Percentiles rank a stretch among this genome's conserved stretches.
phyloP scores from a whole-genome alignment of 2,888 invertebrate genomes.

The Cosmia pyralina region DNA sequence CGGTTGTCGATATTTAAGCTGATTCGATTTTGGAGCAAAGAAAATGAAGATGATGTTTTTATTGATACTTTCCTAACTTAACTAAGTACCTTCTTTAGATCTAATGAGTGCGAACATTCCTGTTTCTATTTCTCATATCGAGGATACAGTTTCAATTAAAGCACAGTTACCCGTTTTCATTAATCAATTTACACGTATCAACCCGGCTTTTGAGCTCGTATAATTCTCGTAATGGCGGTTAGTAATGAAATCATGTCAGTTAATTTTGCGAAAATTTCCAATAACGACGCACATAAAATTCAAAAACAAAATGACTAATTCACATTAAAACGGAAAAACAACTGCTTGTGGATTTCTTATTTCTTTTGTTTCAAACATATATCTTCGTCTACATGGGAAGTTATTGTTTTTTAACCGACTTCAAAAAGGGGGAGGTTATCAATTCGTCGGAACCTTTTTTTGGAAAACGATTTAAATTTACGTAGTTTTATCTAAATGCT shows the following conservation, averaged over 20 bases:
- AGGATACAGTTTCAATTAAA: slow-evolving; percentile 14
- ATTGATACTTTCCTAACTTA: not conserved
- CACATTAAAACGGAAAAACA: slow-evolving; percentile 12
- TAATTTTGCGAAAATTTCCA: slow-evolving; percentile 2
- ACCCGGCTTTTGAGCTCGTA: slow-evolving; percentile 23
- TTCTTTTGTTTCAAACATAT: slow-evolving; percentile 32
- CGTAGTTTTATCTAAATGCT: not conserved
- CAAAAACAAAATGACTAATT: slow-evolving; percentile 6
- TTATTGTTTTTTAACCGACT: slow-evolving; percentile 36
- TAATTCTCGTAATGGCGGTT: slow-evolving; percentile 14
- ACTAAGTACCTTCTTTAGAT: not conserved
- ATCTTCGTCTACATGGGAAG: slow-evolving; percentile 28
- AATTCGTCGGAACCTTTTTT: too few relatives aligned
- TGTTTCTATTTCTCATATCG: not conserved
- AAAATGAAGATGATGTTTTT: not conserved
- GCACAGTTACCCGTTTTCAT: slow-evolving; percentile 31
- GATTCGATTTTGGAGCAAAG: not conserved
- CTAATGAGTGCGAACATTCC: not conserved
- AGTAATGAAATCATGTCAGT: slow-evolving; percentile 14
- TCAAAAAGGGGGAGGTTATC: too few relatives aligned
- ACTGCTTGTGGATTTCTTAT: slow-evolving; percentile 10
- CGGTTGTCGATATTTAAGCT: slow-evolving; percentile 2
- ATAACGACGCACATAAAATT: slow-evolving; percentile 1
- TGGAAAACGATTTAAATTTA: slow-evolving; percentile 18
- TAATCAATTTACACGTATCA: slow-evolving; percentile 38